phyloP scores from a whole-genome alignment of 2,888 invertebrate genomes.

The Magallana nippona region DNA sequence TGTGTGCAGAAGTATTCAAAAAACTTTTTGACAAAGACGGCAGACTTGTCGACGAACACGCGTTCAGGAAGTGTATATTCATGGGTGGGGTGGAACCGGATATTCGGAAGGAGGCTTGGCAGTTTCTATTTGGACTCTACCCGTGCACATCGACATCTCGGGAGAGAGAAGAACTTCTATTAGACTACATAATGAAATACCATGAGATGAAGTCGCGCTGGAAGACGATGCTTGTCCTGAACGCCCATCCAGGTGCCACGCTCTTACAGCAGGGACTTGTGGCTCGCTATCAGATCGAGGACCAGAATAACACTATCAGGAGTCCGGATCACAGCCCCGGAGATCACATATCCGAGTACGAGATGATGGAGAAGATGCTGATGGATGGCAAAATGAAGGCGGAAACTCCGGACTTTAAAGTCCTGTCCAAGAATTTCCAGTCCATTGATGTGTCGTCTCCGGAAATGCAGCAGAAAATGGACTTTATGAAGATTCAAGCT shows the following conservation, averaged over 20 bases:
- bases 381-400: conserved; percentile 41
- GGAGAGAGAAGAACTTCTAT: conserved; percentile 72
- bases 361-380: conserved; percentile 40
- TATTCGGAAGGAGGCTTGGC: conserved; percentile 76
- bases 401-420: conserved; percentile 54
- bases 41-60: conserved; percentile 75
- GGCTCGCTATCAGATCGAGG: conserved; percentile 67
- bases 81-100: conserved; percentile 73
- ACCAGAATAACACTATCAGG: conserved; percentile 48
- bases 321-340: conserved; percentile 55
- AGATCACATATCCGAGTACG: conserved; percentile 50
- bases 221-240: conserved; percentile 69
- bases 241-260: conserved; percentile 65
- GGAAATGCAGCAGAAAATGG: conserved; percentile 71
- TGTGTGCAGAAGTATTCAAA: conserved; percentile 66
- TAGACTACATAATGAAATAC: conserved; percentile 74
- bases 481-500: conserved; percentile 75
- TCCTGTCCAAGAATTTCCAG: conserved; percentile 55
- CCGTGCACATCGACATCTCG: conserved; percentile 76
- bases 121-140: conserved; percentile 77
- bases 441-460: conserved; percentile 61
- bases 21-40: conserved; percentile 75
- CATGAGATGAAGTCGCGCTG: conserved; percentile 74
- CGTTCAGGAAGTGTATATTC: conserved; percentile 74
- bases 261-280: conserved; percentile 67